Percentiles rank a stretch among this genome's conserved stretches.
Evolutionary conservation across 2,797 vertebrate genomes (phyloP).

Genomic region (Bucorvus abyssinicus): DNA sequence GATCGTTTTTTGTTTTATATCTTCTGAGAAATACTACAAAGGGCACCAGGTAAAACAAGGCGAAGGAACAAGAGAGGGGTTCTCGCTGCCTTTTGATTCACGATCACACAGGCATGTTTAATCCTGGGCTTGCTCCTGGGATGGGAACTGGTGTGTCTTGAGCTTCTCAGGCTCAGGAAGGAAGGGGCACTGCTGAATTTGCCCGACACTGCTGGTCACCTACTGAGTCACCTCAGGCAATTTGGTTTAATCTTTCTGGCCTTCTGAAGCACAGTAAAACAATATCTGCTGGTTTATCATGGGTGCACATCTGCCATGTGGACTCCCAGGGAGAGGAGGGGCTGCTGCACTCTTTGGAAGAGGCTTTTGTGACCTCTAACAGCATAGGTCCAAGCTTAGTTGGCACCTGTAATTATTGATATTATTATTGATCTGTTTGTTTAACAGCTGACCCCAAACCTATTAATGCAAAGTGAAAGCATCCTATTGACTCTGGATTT

Average conservation of each 20-base stretch:
- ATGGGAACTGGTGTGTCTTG: not conserved
- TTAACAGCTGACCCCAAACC: not conserved
- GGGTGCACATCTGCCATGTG: not conserved
- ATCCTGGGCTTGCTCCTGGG: not conserved
- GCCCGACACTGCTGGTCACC: not conserved
- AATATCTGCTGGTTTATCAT: not conserved
- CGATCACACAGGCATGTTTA: not conserved
- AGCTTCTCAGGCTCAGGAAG: not conserved
- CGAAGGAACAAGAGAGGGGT: not conserved
- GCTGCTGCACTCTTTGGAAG: not conserved
- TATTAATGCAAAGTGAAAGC: not conserved
- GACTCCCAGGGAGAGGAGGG: not conserved
- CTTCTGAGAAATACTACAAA: not conserved
- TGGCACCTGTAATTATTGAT: not conserved
- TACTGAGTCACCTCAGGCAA: not conserved
- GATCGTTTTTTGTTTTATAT: not conserved
- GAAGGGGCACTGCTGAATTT: not conserved
- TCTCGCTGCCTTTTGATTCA: not conserved
- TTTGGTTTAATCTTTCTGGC: not conserved
- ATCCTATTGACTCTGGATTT: not conserved
- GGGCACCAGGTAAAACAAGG: not conserved
- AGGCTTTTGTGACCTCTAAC: not conserved
- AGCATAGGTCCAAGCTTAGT: fast-evolving
- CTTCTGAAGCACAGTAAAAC: not conserved
- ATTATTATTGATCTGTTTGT: not conserved